Percentiles rank a stretch among this genome's conserved stretches.
Conservation (phyloP, 2,888 invertebrate species). For the Drosophila demipolita region DNA sequence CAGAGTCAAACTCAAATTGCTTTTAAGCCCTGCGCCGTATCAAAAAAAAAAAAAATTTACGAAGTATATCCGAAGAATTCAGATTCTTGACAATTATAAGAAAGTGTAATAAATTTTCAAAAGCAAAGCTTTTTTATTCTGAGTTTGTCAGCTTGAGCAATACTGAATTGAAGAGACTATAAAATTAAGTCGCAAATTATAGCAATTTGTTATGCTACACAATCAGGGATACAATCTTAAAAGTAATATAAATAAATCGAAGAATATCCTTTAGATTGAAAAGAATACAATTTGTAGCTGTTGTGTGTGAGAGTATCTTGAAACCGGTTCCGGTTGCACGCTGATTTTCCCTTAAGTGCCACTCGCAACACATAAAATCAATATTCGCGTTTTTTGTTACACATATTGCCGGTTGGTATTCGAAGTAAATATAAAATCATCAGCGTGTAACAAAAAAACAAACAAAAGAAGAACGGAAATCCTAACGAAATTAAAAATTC, state of each 20-base stretch:
- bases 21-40: conserved; percentile 13
- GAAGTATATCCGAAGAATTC: conserved; percentile 6
- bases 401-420: conserved; percentile 26
- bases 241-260: background rate
- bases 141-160: background rate
- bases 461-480: conserved; percentile 7
- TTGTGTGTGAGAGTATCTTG: conserved; percentile 3
- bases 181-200: background rate
- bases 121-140: background rate
- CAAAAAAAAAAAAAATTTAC: background rate
- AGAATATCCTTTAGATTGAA: background rate
- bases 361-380: conserved; percentile 46
- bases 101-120: background rate
- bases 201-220: background rate
- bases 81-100: background rate
- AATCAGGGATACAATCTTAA: background rate
- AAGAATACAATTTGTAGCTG: background rate
- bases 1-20: conserved; percentile 36
- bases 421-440: conserved; percentile 14
- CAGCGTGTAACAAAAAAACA: conserved; percentile 2
- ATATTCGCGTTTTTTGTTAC: conserved; percentile 26
- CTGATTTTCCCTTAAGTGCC: background rate
- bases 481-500: conserved; percentile 74
- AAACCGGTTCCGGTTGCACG: conserved; percentile 1
- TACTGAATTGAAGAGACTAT: background rate